phyloP scores from a whole-genome alignment of 2,797 vertebrate species.

The Chrysocyon brachyurus region DNA sequence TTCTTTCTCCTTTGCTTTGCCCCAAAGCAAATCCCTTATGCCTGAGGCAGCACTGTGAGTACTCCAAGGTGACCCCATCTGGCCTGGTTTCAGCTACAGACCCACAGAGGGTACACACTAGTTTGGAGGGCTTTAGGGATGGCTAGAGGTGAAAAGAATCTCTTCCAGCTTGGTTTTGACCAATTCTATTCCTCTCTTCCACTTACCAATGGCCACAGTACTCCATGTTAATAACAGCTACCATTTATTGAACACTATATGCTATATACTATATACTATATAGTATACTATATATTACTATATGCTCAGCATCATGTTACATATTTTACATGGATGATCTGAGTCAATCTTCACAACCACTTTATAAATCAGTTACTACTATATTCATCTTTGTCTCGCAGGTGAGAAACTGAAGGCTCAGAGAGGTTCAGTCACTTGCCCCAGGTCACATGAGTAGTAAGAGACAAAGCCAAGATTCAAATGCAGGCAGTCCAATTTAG shows the following conservation, averaged over 20 bases:
- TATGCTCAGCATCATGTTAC: background rate
- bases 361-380: constrained; percentile 55
- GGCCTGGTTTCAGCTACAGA: constrained; percentile 41
- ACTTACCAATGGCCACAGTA: background rate
- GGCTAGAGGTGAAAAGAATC: background rate
- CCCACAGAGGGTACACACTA: background rate
- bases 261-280: too few relatives aligned
- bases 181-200: constrained; percentile 37
- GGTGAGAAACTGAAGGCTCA: constrained; percentile 39
- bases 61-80: background rate
- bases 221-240: constrained; percentile 35
- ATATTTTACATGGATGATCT: constrained; percentile 37
- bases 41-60: background rate
- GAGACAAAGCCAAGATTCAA: constrained; percentile 37
- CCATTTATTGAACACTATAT: constrained; percentile 23
- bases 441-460: constrained; percentile 12
- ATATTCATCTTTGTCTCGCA: constrained; percentile 47
- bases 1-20: constrained; percentile 28
- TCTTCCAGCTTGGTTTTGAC: constrained; percentile 6
- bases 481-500: background rate
- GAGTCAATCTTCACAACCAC: constrained; percentile 41
- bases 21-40: constrained; percentile 17
- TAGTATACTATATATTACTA: too few relatives aligned
- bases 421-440: constrained; percentile 11
- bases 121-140: constrained; percentile 1